Conservation (phyloP, 53 echinoderm and acorn worm genomes). For the Echinometra lucunter region DNA sequence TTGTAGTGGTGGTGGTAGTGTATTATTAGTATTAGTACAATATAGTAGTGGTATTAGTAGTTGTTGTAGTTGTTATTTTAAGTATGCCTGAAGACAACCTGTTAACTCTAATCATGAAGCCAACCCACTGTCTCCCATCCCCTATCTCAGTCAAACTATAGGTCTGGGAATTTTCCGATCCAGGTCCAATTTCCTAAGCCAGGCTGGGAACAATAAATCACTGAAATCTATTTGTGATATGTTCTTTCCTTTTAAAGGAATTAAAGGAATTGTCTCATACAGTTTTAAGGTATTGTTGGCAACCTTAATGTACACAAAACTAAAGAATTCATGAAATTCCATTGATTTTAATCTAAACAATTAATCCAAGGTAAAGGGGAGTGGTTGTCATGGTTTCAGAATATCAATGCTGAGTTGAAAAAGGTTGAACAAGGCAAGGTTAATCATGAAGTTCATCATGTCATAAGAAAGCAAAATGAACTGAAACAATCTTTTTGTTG, state of each 20-base stretch:
- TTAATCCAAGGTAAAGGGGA: neutral
- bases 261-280: neutral
- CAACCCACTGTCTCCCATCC: neutral
- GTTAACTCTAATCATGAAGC: neutral
- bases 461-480: neutral
- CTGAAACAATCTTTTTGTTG: neutral
- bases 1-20: neutral
- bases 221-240: slow-evolving; percentile 14
- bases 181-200: slow-evolving; percentile 33
- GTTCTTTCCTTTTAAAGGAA: neutral
- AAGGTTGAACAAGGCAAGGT: slow-evolving; percentile 42
- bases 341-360: too few relatives aligned
- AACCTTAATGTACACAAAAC: neutral
- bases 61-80: too few relatives aligned
- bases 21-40: neutral
- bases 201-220: slow-evolving; percentile 37
- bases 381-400: neutral
- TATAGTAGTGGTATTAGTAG: too few relatives aligned
- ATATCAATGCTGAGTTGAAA: neutral
- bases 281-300: neutral
- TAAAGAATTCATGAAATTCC: neutral
- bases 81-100: neutral
- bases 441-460: neutral
- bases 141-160: neutral
- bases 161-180: slow-evolving; percentile 45